Evolutionary conservation across 2,888 invertebrate genomes (phyloP).

Genomic region (Oscheius sp.): DNA sequence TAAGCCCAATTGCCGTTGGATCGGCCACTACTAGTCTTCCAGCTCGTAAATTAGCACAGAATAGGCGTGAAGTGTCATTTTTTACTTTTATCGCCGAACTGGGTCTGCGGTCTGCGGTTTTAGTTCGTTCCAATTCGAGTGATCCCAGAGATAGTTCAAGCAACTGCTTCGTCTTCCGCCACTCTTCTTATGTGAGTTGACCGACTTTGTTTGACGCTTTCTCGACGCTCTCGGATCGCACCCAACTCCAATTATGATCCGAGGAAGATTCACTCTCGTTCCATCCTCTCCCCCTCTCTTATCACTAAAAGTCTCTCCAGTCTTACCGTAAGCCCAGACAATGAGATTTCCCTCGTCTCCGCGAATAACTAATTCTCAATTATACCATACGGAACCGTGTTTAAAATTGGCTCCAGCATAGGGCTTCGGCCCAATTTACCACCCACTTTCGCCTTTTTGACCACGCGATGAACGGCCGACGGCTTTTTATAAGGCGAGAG

Average conservation of each 20-base stretch:
- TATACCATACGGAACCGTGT: neutral
- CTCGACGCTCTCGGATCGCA: slow-evolving; percentile 22
- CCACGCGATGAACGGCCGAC: neutral
- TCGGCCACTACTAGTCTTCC: neutral
- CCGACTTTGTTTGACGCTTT: slow-evolving; percentile 18
- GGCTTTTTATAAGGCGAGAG: neutral
- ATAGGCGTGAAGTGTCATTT: slow-evolving; percentile 15
- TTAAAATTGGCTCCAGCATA: neutral
- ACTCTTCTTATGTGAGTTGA: slow-evolving; percentile 26
- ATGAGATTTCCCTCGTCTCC: neutral
- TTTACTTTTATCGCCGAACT: slow-evolving; percentile 3
- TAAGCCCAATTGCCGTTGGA: neutral
- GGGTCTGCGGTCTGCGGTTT: slow-evolving; percentile 23
- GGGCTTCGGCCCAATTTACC: neutral
- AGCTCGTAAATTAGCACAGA: slow-evolving; percentile 7
- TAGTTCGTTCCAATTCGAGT: slow-evolving; percentile 18
- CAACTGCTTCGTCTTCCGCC: slow-evolving; percentile 6
- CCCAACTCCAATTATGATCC: slow-evolving; percentile 10
- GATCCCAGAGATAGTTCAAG: slow-evolving; percentile 15
- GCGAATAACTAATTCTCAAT: neutral
- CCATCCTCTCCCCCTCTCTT: slow-evolving; percentile 2
- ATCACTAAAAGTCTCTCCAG: neutral
- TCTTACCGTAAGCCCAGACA: neutral
- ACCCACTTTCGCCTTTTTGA: slow-evolving; percentile 12
- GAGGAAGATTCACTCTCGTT: neutral